These are phyloP conservation scores for Vicugna pacos DNA, from an alignment of 2,113 vertebrate species.

Conservation along the genomic window DNA sequence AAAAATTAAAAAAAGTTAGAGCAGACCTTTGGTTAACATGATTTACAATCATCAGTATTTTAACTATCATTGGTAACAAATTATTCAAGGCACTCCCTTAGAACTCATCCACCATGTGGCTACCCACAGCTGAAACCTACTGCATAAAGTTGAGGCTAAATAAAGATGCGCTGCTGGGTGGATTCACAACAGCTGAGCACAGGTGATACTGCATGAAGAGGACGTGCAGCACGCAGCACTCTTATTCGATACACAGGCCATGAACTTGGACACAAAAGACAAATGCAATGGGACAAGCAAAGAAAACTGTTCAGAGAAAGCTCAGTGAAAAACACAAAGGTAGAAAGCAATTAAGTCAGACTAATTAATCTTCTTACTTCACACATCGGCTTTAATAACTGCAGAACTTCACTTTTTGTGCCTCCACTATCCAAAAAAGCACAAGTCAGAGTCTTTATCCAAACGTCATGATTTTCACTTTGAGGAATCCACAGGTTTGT, in stretches of 20 bases:
- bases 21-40: neutral
- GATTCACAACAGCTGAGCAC: neutral
- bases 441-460: conserved; percentile 93
- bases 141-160: neutral
- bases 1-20: neutral
- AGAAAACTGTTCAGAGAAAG: neutral
- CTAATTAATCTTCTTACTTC: conserved; percentile 87
- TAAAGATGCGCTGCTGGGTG: neutral
- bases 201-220: neutral
- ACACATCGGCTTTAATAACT: conserved; percentile 93
- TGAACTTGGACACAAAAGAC: neutral
- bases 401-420: conserved; percentile 92
- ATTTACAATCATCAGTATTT: conserved; percentile 17
- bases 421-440: conserved; percentile 93
- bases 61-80: conserved; percentile 29
- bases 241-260: neutral
- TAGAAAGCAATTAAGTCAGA: neutral
- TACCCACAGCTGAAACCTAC: neutral
- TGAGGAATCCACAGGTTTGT: conserved; percentile 92
- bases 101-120: neutral
- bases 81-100: neutral
- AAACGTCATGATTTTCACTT: conserved; percentile 89
- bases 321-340: neutral
- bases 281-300: neutral
- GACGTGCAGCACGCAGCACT: neutral